Percentiles rank a stretch among this genome's conserved stretches.
Conservation (phyloP, 2,113 vertebrate genomes). For the Scolopax mira region DNA sequence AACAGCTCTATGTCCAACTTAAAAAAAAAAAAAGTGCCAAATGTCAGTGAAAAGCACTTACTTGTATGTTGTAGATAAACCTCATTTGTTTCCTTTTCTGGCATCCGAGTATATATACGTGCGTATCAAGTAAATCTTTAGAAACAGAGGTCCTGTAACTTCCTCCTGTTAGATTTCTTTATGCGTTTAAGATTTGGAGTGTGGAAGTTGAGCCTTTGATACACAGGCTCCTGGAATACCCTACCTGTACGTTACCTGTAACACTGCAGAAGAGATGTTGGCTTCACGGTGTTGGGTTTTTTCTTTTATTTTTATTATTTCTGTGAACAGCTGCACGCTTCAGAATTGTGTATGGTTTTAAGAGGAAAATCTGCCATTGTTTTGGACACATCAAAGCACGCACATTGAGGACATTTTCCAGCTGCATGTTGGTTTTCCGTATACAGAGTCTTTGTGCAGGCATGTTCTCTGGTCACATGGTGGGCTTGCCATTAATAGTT, state of each 20-base stretch:
- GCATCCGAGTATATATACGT: rapidly evolving
- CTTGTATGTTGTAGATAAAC: background rate
- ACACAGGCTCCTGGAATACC: background rate
- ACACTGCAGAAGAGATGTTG: background rate
- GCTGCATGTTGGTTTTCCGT: slow-evolving; percentile 33
- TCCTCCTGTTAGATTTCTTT: background rate
- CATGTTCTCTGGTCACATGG: slow-evolving; percentile 60
- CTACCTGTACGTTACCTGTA: background rate
- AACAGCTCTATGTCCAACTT: background rate
- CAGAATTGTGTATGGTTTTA: background rate
- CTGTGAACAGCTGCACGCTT: background rate
- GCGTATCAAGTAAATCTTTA: background rate
- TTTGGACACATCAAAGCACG: slow-evolving; percentile 25
- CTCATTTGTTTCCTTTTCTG: background rate
- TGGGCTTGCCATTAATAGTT: slow-evolving; percentile 70
- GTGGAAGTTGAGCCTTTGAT: background rate
- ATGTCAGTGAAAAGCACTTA: background rate
- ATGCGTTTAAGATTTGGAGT: background rate
- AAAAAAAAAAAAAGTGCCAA: background rate
- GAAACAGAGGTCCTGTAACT: rapidly evolving
- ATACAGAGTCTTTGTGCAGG: slow-evolving; percentile 47
- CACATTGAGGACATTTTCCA: slow-evolving; percentile 35
- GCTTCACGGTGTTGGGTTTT: background rate
- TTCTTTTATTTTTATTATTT: background rate
- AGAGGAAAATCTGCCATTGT: slow-evolving; percentile 35